These are phyloP conservation scores for Microplitis demolitor DNA, from an alignment of 1,140 invertebrate genomes.

Conservation along the genomic window DNA sequence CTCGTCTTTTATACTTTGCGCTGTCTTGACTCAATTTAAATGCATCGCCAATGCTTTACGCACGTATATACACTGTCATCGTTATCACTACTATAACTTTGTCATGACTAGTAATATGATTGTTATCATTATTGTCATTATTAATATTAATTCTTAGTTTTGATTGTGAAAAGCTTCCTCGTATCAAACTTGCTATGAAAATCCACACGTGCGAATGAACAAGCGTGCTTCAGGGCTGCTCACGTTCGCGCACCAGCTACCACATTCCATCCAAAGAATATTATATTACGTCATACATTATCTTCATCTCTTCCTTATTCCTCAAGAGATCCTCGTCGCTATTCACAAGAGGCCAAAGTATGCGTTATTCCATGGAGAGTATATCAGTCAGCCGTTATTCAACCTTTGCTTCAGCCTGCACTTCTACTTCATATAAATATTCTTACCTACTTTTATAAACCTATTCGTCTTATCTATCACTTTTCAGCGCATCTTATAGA, in stretches of 20 bases:
- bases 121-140: neutral
- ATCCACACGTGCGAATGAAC: conserved; percentile 21
- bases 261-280: conserved; percentile 42
- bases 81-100: no score
- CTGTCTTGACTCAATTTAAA: no score
- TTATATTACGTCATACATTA: conserved; percentile 48
- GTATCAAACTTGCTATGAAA: conserved; percentile 32
- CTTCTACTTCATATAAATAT: neutral
- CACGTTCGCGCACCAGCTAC: conserved; percentile 19
- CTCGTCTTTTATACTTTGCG: no score
- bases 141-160: conserved; percentile 35
- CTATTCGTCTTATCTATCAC: neutral
- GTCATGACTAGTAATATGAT: no score
- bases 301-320: conserved; percentile 24
- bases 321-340: neutral
- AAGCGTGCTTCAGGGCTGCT: conserved; percentile 7
- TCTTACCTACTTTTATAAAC: neutral
- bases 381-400: conserved; percentile 26
- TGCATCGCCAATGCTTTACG: no score
- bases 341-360: conserved; percentile 10
- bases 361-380: conserved; percentile 7
- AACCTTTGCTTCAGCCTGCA: conserved; percentile 14
- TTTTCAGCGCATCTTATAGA: neutral
- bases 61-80: no score
- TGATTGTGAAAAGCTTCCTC: conserved; percentile 33